Conservation (phyloP, 2,888 invertebrate genomes). For the Tenodera sinensis region DNA sequence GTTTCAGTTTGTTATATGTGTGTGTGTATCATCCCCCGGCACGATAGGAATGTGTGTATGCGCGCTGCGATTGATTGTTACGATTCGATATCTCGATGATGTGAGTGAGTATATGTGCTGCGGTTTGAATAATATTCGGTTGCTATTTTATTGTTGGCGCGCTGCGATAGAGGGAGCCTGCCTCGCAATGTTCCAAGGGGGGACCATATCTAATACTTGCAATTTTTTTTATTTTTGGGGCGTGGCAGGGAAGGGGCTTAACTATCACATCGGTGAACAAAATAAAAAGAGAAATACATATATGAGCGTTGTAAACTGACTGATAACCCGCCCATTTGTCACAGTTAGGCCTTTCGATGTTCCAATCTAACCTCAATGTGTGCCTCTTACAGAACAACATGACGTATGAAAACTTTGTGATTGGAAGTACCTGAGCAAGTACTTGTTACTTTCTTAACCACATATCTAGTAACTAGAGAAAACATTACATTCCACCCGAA, state of each 20-base stretch:
- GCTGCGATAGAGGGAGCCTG: background rate
- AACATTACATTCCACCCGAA: too few relatives aligned
- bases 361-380: too few relatives aligned
- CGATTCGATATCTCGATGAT: constrained; percentile 26
- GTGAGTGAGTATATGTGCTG: constrained; percentile 1
- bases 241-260: background rate
- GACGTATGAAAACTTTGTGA: too few relatives aligned
- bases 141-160: background rate
- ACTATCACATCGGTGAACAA: background rate
- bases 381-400: too few relatives aligned
- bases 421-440: too few relatives aligned
- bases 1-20: constrained; percentile 3
- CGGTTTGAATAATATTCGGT: background rate
- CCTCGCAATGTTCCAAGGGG: too few relatives aligned
- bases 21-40: background rate
- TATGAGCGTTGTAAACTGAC: background rate
- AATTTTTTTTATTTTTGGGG: background rate
- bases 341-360: background rate
- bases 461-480: too few relatives aligned
- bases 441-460: too few relatives aligned
- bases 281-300: background rate
- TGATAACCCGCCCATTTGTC: background rate
- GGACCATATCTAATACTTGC: background rate
- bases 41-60: constrained; percentile 17
- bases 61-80: constrained; percentile 21